phyloP scores from a whole-genome alignment of 2,888 invertebrate species.

The Hemithea aestivaria region DNA sequence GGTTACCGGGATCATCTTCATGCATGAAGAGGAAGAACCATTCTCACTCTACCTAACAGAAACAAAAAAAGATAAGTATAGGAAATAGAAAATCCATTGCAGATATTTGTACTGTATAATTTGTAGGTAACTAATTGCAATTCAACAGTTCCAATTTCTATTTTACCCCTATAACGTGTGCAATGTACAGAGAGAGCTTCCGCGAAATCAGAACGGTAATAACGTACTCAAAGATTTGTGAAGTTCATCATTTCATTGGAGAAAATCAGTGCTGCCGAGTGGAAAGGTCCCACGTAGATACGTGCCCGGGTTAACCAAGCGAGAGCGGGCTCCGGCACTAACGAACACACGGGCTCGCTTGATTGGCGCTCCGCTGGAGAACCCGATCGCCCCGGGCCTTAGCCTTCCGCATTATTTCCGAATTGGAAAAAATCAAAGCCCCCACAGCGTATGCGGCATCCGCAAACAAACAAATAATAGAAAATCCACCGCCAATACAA shows the following conservation, averaged over 20 bases:
- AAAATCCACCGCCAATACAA: conserved; percentile 70
- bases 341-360: conserved; percentile 55
- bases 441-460: conserved; percentile 65
- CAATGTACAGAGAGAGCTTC: conserved; percentile 7
- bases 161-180: too few species aligned
- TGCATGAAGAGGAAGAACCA: too few species aligned
- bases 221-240: conserved; percentile 48
- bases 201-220: conserved; percentile 43
- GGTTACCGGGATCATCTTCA: too few species aligned
- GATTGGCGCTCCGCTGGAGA: conserved; percentile 59
- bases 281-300: conserved; percentile 70
- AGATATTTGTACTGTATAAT: too few species aligned
- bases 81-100: too few species aligned
- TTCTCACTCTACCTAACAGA: too few species aligned
- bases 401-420: conserved; percentile 71
- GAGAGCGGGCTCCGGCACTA: conserved; percentile 52
- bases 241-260: conserved; percentile 59
- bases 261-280: conserved; percentile 72
- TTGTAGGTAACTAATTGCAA: too few species aligned
- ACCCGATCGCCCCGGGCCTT: conserved; percentile 59
- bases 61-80: too few species aligned
- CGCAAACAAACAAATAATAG: conserved; percentile 77
- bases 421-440: conserved; percentile 77
- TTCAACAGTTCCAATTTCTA: too few species aligned
- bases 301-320: conserved; percentile 71